Base-by-base conservation (phyloP, 1,140 invertebrate species). In the Panagrolaimus sp. region DNA sequence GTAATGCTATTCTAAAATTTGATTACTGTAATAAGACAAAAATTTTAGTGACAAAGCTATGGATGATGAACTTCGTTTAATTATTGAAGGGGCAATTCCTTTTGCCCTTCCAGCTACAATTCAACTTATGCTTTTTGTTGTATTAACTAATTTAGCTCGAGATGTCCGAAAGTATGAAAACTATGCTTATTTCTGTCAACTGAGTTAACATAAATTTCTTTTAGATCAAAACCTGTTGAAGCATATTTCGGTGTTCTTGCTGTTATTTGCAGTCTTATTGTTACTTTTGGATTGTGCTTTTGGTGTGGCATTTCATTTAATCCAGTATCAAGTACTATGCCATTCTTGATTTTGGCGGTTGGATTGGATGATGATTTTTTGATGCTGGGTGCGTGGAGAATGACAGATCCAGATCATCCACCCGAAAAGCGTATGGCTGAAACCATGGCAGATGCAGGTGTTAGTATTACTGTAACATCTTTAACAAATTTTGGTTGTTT, bases 401-500 rank as follows among this genome's bases (percentile, higher is more conserved):
- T 83, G 65, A 83, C 84, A 1, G 78, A 83, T 46, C 64, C 79
- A 5, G 68, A 71, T 7, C 66, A 63, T 9, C 71, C 76, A 13
- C 70, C 85, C 2, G 71, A 79, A 31, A 78, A 82, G 20, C 76
- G 84, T 61, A 81, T 86, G 64, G 85, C 78, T 9, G 63, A 78
- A n/a, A 84, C 84, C 0, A 85, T 86, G 75, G 75, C 78, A 1
- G 84, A 86, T 65, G 85, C 85, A 14, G 85, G 84, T 1, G 84
- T 85, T 8, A 82, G 81, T 14, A 85, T 86, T 47, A 86, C 85
- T 16, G 84, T 86, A 38, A 86, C 84, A 38, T 84, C 84, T 5
- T 72, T 86, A 31, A 86, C 85, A 8, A 85, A 85, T 73, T 85
- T 86, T 66, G 83, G 84, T 27, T 84, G 81, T 51, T 85, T 85